Evolutionary conservation across 2,888 invertebrate species (phyloP), one percentile per base, ranked within the genome.

Genomic region (Cosmorhoe ocellata): DNA sequence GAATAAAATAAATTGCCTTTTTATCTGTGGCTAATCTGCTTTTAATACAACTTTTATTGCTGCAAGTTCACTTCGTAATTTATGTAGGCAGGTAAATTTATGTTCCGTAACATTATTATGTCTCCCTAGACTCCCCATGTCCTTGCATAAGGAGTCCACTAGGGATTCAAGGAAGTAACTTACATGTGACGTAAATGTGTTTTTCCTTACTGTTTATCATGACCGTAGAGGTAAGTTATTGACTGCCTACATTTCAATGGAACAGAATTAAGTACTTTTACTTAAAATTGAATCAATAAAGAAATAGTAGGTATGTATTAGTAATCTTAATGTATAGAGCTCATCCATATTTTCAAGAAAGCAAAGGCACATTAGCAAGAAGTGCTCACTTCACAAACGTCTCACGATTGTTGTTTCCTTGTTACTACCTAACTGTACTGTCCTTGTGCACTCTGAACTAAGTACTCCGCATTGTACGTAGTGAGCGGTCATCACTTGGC

Each of bases 81-180:
- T 50, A 50, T 44, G 48, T 46, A 43, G 27, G n/a, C 34, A 45
- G 30, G 36, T 32, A 38, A 48, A 42, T 51, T 40, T 44, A 49
- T 43, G 24, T 50, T 28, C 10, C 33, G 39, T 24, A 44, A 34
- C 50, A 24, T 44, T 32, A 48, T 41, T 44, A 39, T 13, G 34
- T 34, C 30, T 26, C 24, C 24, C 24, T 24, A 24, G 24, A 24
- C 24, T 24, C 24, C 24, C 24, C 24, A 24, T 24, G 24, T 24
- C 5, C 6, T 1, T 4, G 7, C 46, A 38, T 37, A 13, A 11
- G 27, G 37, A 24, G 30, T 37, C 27, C 39, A 24, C 11, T 42
- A 24, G 33, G 22, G 39, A 27, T 36, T 14, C 30, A 44, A 39
- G 38, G 33, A 34, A 50, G 44, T 34, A 34, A 39, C 43, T 44